Evolutionary conservation across 2,888 invertebrate genomes (phyloP).

Genomic region (Gasteruption jaculator): DNA sequence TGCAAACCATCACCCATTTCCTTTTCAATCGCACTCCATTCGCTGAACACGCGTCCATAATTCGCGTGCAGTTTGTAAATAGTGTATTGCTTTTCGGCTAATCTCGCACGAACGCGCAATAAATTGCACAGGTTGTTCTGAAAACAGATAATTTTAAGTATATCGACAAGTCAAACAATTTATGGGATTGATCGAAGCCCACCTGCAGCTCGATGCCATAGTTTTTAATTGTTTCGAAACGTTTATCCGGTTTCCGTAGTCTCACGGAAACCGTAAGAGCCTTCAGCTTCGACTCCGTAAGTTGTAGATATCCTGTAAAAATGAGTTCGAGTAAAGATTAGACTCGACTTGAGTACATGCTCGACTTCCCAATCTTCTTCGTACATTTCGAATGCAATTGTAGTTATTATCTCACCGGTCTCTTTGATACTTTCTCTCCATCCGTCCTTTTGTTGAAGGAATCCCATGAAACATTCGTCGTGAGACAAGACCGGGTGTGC

Average conservation of each 20-base stretch:
- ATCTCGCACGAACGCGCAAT: slow-evolving; percentile 56
- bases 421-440: slow-evolving; percentile 76
- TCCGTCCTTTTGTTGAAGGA: slow-evolving; percentile 72
- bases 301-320: slow-evolving; percentile 63
- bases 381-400: too few species aligned
- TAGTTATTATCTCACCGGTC: slow-evolving; percentile 55
- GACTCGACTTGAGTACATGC: neutral
- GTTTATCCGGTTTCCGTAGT: slow-evolving; percentile 67
- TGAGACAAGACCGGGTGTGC: slow-evolving; percentile 70
- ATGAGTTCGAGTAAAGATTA: slow-evolving; percentile 5
- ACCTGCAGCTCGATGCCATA: slow-evolving; percentile 71
- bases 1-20: slow-evolving; percentile 78
- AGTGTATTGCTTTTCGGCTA: slow-evolving; percentile 72
- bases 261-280: slow-evolving; percentile 71
- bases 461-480: slow-evolving; percentile 73
- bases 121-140: slow-evolving; percentile 50
- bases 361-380: too few species aligned
- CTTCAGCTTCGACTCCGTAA: slow-evolving; percentile 77
- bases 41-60: slow-evolving; percentile 77
- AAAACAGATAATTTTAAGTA: slow-evolving; percentile 17
- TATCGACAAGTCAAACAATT: too few species aligned
- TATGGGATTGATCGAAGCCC: too few species aligned
- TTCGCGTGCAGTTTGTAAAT: slow-evolving; percentile 77
- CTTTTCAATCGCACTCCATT: slow-evolving; percentile 80
- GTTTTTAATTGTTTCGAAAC: slow-evolving; percentile 71